Evolutionary conservation across 2,797 vertebrate genomes (phyloP).

Genomic region (Prunella strophiata): DNA sequence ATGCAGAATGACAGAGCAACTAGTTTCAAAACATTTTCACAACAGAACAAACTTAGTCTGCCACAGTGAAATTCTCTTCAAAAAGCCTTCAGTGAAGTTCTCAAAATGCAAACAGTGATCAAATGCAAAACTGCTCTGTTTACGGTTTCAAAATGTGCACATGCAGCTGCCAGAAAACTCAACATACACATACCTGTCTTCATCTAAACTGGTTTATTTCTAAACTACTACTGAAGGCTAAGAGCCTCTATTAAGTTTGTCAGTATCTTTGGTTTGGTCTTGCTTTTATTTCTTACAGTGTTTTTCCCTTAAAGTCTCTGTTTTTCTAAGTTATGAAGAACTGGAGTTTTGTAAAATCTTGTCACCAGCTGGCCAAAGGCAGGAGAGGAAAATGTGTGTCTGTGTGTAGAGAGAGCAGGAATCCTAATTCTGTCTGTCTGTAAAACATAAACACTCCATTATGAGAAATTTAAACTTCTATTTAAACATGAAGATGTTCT

Average conservation of each 20-base stretch:
- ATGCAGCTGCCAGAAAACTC: neutral
- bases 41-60: neutral
- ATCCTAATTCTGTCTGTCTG: neutral
- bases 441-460: neutral
- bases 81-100: neutral
- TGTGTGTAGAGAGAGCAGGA: neutral
- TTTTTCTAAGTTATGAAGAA: neutral
- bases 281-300: neutral
- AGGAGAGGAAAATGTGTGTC: neutral
- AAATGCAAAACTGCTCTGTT: neutral
- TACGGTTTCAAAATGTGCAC: accelerated
- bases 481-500: constrained; percentile 20
- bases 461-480: neutral
- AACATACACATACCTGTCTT: neutral
- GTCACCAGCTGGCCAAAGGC: neutral
- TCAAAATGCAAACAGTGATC: neutral
- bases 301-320: neutral
- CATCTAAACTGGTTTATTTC: neutral
- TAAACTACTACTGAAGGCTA: neutral
- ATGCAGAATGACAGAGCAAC: neutral
- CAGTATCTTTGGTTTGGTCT: neutral
- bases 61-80: neutral
- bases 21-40: constrained; percentile 27
- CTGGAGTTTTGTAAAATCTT: neutral
- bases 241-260: neutral